Base-by-base conservation (phyloP, 2,888 invertebrate species). In the Agrochola lychnidis region DNA sequence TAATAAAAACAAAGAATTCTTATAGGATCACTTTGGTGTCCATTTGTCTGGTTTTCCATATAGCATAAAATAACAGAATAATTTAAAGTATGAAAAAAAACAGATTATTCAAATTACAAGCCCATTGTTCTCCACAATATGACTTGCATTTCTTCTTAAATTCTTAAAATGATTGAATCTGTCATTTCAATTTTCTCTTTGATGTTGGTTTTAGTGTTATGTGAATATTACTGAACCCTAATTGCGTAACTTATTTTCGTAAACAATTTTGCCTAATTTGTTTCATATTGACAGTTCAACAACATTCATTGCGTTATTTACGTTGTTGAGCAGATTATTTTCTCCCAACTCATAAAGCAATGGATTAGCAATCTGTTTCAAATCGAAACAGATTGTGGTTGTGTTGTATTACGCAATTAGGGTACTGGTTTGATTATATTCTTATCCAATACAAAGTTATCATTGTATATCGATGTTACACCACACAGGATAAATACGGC, bases 71-170 rank as follows among this genome's bases (percentile, higher is more conserved):
- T 19, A 51, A 61, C 74, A 45, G 5, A 59, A 51, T 19, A 36
- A 19, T 76, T 66, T 40, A n/a, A 61, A 68, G 62, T 51, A 59
- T 51, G 57, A 71, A 70, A 40, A 57, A 71, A 59, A 73, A 70
- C 30, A 66, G 16, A 42, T 30, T 51, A 63, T 36, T 80, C 59
- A 68, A 57, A 51, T 84, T 62, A 70, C 64, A 70, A 51, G n/a
- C 36, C 63, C 84, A 82, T 84, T 80, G 74, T 82, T 62, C 56
- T 66, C 4, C 36, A 73, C n/a, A 71, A 61, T 45, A 30, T 14
- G 30, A 36, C 42, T n/a, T 22, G 14, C 64, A 68, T 59, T 63
- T 53, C 1, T 57, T 25, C 36, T 40, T 73, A 61, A 71, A 83
- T 70, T 78, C 57, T 14, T 70, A 7, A 45, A 62, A 76, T 30